Base-by-base conservation (phyloP, 53 echinoderm and acorn worm species). In the Echinometra lucunter region DNA sequence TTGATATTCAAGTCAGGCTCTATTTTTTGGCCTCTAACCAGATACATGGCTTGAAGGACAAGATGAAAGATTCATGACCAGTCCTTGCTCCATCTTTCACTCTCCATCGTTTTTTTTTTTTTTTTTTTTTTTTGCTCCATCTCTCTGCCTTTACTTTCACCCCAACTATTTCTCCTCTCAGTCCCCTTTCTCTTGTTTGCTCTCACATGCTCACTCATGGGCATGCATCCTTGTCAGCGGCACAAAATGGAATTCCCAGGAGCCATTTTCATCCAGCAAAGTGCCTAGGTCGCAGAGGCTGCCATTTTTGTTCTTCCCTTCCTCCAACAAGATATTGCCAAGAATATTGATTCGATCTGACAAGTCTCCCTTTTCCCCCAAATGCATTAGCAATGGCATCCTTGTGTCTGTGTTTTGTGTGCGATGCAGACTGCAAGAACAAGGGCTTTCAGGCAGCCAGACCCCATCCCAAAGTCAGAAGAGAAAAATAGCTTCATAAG, bases 161-260 rank as follows among this genome's bases (percentile, higher is more conserved):
- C n/a, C 83, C 53, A 25, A 49, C 10, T 44, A 38, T 42, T 58
- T 32, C 40, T 63, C 23, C 90, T 60, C 40, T 60, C 60, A 25
- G 18, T 11, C 90, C 66, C 63, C 90, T 47, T 38, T 58, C 63
- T 58, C 90, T 37, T 19, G 3, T 13, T 25, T 34, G 45, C 37
- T 58, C 40, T 47, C 55, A 56, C 88, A 55, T 49, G 34, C 34
- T 55, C 56, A 49, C 56, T 56, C 56, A 49, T 56, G 53, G 53
- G 30, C 56, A 55, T 28, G 88, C 32, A 88, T 49, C 56, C 88
- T 55, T 88, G 49, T 88, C 49, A 88, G 88, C 88, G 15, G 56
- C 66, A 34, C 63, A 90, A 90, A 90, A 66, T 90, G 90, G 90
- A 90, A 90, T 63, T 90, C 90, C 90, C 90, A 57, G 90, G 66